These are phyloP conservation scores for Cyclina sinensis DNA, from an alignment of 1,140 invertebrate genomes.

Conservation along the genomic window DNA sequence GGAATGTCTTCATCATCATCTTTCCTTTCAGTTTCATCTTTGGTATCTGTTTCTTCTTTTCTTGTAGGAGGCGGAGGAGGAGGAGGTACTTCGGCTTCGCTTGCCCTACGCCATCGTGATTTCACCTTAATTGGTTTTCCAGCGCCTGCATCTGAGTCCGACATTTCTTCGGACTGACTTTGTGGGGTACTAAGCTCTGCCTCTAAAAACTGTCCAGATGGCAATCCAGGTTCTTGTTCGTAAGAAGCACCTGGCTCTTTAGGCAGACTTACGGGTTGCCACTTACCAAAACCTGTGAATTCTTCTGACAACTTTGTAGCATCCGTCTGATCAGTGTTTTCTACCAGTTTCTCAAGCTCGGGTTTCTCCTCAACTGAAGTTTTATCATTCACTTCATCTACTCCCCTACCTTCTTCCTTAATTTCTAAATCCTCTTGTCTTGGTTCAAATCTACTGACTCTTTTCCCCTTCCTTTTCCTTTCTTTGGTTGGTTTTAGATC, in stretches of 20 bases:
- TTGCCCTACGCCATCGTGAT: conserved; percentile 93
- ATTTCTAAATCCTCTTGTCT: neutral
- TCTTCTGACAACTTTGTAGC: neutral
- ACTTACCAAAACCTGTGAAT: conserved; percentile 36
- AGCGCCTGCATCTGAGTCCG: conserved; percentile 69
- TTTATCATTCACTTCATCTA: neutral
- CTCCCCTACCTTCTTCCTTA: neutral
- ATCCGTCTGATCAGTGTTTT: neutral
- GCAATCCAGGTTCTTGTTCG: neutral
- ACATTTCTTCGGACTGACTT: conserved; percentile 62
- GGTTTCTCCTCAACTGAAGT: neutral
- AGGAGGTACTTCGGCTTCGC: conserved; percentile 91
- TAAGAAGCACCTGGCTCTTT: neutral
- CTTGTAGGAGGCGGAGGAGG: conserved; percentile 56
- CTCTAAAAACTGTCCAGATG: neutral
- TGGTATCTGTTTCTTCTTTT: conserved; percentile 16
- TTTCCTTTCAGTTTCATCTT: conserved; percentile 59
- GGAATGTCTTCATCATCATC: conserved; percentile 89
- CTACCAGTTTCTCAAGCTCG: neutral
- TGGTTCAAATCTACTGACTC: conserved; percentile 31
- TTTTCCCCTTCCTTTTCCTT: neutral
- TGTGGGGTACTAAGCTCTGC: conserved; percentile 13
- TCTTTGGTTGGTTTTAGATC: neutral
- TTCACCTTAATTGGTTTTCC: conserved; percentile 89
- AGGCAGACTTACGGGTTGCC: neutral